Percentiles rank a stretch among this genome's conserved stretches.
Conservation (phyloP, 2,888 invertebrate species). For the Lasioglossum villosulum region DNA sequence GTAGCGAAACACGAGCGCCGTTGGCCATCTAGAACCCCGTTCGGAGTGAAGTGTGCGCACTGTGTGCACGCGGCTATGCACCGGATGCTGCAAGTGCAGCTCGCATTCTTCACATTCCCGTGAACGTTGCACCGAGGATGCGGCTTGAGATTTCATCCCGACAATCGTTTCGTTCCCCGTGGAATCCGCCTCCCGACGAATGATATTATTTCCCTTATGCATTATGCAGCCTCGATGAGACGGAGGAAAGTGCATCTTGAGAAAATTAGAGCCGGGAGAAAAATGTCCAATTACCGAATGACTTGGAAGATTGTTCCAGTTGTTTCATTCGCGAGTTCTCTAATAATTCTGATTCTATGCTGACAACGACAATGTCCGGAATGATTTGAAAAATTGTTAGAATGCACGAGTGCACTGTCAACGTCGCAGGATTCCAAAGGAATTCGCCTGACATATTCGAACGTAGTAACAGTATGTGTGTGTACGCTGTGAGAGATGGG, state of each 20-base stretch:
- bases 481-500: background rate
- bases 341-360: too few species aligned
- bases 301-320: background rate
- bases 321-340: background rate
- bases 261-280: background rate
- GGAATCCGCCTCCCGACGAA: background rate
- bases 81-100: background rate
- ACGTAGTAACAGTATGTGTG: background rate
- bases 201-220: background rate
- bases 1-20: background rate
- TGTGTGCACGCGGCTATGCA: background rate
- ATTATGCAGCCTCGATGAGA: background rate
- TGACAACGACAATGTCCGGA: background rate
- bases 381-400: background rate
- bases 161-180: background rate
- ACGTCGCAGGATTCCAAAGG: background rate
- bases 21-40: background rate
- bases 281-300: background rate
- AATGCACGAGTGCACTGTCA: background rate
- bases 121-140: background rate
- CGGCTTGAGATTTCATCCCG: background rate
- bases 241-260: background rate
- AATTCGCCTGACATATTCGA: background rate
- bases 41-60: background rate
- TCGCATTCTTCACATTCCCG: constrained; percentile 4